Percentiles rank a stretch among this genome's conserved stretches.
Evolutionary conservation across 1,140 invertebrate species (phyloP).

Genomic region (Euborellia annulipes): DNA sequence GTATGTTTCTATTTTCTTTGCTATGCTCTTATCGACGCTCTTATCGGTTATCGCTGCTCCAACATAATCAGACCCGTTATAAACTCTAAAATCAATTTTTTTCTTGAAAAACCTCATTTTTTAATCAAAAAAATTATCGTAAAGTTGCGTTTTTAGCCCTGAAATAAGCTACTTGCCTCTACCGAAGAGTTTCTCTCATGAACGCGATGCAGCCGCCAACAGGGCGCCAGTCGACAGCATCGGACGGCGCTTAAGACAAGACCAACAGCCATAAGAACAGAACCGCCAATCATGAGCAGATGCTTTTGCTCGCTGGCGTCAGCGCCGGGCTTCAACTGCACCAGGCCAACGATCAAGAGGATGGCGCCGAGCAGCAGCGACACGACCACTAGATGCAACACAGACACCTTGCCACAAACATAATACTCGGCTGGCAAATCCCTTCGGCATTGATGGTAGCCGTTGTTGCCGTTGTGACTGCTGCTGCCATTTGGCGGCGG

Average conservation of each 20-base stretch:
- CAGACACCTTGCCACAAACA: conserved; percentile 54
- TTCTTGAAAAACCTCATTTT: too few relatives aligned
- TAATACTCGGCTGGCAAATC: conserved; percentile 44
- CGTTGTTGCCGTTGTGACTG: conserved; percentile 30
- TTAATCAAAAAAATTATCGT: too few relatives aligned
- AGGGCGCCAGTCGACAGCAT: conserved; percentile 8
- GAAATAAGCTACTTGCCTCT: too few relatives aligned
- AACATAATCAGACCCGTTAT: too few relatives aligned
- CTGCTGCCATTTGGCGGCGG: conserved; percentile 38
- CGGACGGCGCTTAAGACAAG: conserved; percentile 30
- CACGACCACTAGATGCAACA: conserved; percentile 55
- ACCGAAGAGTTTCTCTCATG: too few relatives aligned
- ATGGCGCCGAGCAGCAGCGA: conserved; percentile 57
- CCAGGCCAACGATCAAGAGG: conserved; percentile 59
- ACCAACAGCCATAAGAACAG: conserved; percentile 37
- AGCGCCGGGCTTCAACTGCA: conserved; percentile 62
- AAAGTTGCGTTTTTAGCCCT: too few relatives aligned
- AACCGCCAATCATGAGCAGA: conserved; percentile 47
- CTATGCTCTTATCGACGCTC: too few relatives aligned
- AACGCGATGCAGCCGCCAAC: not conserved
- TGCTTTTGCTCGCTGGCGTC: conserved; percentile 58
- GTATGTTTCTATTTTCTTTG: too few relatives aligned
- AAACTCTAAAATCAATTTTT: too few relatives aligned
- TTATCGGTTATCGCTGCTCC: too few relatives aligned
- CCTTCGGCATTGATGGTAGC: conserved; percentile 22